phyloP scores from a whole-genome alignment of 2,888 invertebrate genomes.

The Drosophila neoperkinsi region DNA sequence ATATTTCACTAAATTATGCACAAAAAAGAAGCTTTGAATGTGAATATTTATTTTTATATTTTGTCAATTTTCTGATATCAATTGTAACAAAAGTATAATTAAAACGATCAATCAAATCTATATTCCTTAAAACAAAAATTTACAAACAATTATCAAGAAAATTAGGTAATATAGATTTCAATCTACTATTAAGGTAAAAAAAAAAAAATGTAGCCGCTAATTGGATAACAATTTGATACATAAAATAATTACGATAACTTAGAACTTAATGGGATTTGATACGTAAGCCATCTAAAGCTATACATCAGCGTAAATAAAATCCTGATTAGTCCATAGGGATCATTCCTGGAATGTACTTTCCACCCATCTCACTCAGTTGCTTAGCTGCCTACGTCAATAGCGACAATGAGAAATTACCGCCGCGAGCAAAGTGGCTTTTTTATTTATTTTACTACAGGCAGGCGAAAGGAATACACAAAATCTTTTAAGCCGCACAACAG shows the following conservation, averaged over 20 bases:
- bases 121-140: not conserved
- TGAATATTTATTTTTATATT: not conserved
- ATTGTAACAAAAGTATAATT: not conserved
- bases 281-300: not conserved
- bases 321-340: not conserved
- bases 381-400: constrained; percentile 14
- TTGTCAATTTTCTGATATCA: not conserved
- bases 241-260: constrained; percentile 2
- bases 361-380: constrained; percentile 10
- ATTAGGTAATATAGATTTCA: not conserved
- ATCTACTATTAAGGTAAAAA: no score
- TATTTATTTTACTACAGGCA: constrained; percentile 24
- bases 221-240: not conserved
- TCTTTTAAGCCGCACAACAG: constrained; percentile 37
- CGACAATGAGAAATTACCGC: constrained; percentile 34
- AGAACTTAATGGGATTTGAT: not conserved
- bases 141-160: not conserved
- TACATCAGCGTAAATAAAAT: not conserved
- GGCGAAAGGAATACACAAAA: constrained; percentile 24
- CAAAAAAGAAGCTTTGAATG: not conserved
- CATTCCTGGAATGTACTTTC: not conserved
- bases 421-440: constrained; percentile 23
- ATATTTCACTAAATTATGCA: not conserved
- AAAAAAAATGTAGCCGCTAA: not conserved
- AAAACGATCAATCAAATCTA: not conserved